These are phyloP conservation scores for Eciton burchellii DNA, from an alignment of 1,140 invertebrate species.

Conservation along the genomic window DNA sequence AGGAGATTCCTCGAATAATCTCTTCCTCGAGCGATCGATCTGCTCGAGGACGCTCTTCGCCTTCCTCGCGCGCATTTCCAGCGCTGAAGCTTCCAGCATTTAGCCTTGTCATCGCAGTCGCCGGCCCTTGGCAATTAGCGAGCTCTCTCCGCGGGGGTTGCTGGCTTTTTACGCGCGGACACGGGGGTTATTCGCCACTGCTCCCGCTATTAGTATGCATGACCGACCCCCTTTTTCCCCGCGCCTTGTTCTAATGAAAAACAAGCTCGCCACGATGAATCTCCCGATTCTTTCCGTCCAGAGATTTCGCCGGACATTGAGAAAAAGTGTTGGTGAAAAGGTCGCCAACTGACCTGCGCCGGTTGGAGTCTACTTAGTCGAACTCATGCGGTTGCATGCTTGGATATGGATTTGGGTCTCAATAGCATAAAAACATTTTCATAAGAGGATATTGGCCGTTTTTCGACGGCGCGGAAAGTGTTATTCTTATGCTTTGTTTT, in stretches of 20 bases:
- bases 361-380: no score
- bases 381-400: no score
- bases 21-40: neutral
- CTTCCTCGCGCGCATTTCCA: neutral
- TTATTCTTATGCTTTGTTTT: no score
- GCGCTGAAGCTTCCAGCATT: neutral
- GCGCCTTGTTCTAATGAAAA: constrained; percentile 8
- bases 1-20: constrained; percentile 2
- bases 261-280: neutral
- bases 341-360: no score
- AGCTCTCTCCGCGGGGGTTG: neutral
- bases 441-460: no score
- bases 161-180: constrained; percentile 15
- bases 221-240: constrained; percentile 49
- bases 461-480: no score
- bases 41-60: neutral
- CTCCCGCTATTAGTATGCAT: constrained; percentile 33
- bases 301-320: neutral
- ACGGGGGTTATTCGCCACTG: neutral
- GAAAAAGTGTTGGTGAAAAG: no score
- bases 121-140: neutral
- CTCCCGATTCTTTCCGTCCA: neutral
- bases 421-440: no score
- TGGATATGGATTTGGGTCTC: no score
- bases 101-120: neutral